Conservation (phyloP, 1,140 invertebrate genomes). For the Alviniconcha marisindica region DNA sequence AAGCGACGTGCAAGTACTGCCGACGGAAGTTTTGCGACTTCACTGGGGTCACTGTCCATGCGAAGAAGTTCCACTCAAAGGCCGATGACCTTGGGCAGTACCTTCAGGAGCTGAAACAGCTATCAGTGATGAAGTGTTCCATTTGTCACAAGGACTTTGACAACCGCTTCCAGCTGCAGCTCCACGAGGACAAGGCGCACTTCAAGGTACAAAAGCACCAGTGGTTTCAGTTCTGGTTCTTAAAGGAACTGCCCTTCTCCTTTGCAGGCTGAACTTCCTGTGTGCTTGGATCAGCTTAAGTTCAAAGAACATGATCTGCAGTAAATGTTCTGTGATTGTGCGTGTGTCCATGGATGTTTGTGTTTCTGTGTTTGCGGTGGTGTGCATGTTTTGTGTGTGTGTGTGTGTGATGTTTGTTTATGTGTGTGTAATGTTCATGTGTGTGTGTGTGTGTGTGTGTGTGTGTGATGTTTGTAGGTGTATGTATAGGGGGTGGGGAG, state of each 20-base stretch:
- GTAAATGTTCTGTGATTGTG: neutral
- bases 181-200: constrained; percentile 47
- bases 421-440: neutral
- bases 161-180: constrained; percentile 36
- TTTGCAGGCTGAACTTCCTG: too few relatives aligned
- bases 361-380: too few relatives aligned
- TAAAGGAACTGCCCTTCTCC: too few relatives aligned
- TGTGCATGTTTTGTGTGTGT: neutral
- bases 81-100: constrained; percentile 49
- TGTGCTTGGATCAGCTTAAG: too few relatives aligned
- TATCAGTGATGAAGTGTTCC: constrained; percentile 42
- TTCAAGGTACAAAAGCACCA: neutral
- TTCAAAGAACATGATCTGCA: neutral
- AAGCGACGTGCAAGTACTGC: constrained; percentile 54
- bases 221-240: neutral
- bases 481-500: neutral
- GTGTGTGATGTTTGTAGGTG: neutral
- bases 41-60: constrained; percentile 56
- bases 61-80: constrained; percentile 51
- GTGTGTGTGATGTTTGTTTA: neutral
- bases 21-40: constrained; percentile 54
- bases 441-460: constrained; percentile 18
- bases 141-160: constrained; percentile 36
- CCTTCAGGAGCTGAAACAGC: constrained; percentile 40
- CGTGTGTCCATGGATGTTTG: neutral